A percentile compares a stretch with the other conserved stretches of the same genome.
Conservation (phyloP, 2,113 vertebrate genomes). For the Vidua macroura region DNA sequence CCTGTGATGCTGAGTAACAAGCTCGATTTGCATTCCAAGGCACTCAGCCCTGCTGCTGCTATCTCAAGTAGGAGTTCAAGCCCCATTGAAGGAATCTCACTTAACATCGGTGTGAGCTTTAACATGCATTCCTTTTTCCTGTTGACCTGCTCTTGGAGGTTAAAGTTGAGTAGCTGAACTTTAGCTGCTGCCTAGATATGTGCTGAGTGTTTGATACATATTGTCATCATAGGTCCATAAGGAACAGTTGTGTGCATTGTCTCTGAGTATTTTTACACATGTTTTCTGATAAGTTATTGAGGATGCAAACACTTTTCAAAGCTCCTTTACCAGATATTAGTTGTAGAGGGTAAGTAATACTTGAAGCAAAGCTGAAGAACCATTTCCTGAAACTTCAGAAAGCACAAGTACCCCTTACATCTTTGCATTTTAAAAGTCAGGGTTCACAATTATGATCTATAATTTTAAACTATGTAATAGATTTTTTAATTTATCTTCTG, state of each 20-base stretch:
- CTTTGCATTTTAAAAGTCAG: not conserved
- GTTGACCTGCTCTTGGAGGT: conserved; percentile 70
- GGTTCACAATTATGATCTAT: not conserved
- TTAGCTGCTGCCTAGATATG: conserved; percentile 66
- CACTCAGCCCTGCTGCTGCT: conserved; percentile 61
- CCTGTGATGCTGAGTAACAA: conserved; percentile 43
- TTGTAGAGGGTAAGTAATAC: conserved; percentile 15
- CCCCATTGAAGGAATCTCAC: conserved; percentile 63
- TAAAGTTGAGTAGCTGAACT: conserved; percentile 72
- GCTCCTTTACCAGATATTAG: not conserved
- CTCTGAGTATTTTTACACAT: conserved; percentile 24
- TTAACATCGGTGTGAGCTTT: conserved; percentile 61
- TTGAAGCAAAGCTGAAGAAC: conserved; percentile 15
- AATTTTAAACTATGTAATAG: not conserved
- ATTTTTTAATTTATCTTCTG: not conserved
- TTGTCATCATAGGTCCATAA: conserved; percentile 56
- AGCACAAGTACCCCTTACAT: not conserved
- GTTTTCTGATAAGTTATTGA: conserved; percentile 49
- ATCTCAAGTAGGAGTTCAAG: conserved; percentile 65
- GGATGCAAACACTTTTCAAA: conserved; percentile 47
- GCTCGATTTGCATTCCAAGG: conserved; percentile 63
- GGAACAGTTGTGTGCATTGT: not conserved
- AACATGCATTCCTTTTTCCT: conserved; percentile 69
- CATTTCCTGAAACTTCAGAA: not conserved
- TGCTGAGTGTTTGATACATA: conserved; percentile 72